phyloP scores from a whole-genome alignment of 2,113 vertebrate genomes.

The Saccopteryx leptura region DNA sequence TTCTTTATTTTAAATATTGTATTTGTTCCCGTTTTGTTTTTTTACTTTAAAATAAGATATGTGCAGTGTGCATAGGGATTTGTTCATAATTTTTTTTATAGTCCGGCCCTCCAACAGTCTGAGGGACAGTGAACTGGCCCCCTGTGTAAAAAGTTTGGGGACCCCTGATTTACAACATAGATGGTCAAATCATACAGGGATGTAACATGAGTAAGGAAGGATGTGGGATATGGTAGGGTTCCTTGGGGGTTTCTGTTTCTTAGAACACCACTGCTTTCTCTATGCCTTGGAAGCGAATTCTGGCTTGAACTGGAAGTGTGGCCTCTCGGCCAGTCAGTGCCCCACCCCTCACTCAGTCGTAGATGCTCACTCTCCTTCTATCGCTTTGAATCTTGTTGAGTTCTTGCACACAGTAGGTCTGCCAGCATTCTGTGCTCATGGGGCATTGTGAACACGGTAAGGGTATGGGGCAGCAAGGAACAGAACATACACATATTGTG shows the following conservation, averaged over 20 bases:
- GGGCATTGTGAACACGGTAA: accelerated
- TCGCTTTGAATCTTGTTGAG: not conserved
- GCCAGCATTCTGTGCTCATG: not conserved
- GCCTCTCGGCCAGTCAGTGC: not conserved
- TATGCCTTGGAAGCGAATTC: not conserved
- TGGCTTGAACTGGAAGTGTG: not conserved
- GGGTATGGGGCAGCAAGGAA: not conserved
- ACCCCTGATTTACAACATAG: not conserved
- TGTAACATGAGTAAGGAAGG: not conserved
- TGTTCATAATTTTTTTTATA: too few species aligned
- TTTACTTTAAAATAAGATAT: too few species aligned
- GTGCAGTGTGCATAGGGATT: too few species aligned
- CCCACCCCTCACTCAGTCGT: not conserved
- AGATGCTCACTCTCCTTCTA: too few species aligned
- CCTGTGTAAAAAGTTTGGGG: too few species aligned
- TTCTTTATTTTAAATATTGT: too few species aligned
- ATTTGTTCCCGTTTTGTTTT: too few species aligned
- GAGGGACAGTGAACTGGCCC: too few species aligned
- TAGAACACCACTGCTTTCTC: not conserved
- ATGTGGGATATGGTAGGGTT: too few species aligned
- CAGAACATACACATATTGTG: accelerated
- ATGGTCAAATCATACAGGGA: not conserved
- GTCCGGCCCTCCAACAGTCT: too few species aligned
- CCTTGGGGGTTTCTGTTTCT: not conserved
- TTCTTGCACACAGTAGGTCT: not conserved